Evolutionary conservation across 1,140 invertebrate genomes (phyloP).

Genomic region (Physella acuta): DNA sequence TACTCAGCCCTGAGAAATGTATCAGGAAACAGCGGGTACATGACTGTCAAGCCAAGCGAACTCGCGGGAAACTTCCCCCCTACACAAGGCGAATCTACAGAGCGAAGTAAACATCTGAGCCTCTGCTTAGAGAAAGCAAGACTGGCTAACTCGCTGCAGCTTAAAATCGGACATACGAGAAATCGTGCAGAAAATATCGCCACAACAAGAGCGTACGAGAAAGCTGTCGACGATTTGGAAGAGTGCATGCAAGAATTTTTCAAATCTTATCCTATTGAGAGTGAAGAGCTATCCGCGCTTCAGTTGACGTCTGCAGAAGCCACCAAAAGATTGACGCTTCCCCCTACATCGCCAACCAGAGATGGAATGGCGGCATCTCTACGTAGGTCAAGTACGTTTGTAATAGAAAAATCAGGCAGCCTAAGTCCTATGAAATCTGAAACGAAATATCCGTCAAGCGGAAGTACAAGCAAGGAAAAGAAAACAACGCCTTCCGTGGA

Average conservation of each 20-base stretch:
- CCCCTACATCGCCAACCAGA: not conserved
- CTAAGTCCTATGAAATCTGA: not conserved
- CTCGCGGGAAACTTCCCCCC: too few species aligned
- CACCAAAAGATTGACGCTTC: too few species aligned
- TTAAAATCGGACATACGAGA: not conserved
- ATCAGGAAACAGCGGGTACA: constrained; percentile 15
- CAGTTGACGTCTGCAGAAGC: too few species aligned
- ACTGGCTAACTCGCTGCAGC: constrained; percentile 1
- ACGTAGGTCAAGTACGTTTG: constrained; percentile 1
- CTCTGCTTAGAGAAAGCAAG: constrained; percentile 11
- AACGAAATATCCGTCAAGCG: not conserved
- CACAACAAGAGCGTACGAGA: constrained; percentile 2
- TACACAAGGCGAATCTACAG: not conserved
- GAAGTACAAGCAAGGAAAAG: not conserved
- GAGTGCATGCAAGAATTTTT: not conserved
- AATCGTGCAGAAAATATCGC: not conserved
- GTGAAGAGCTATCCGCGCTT: too few species aligned
- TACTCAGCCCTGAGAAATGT: constrained; percentile 2
- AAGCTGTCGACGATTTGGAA: constrained; percentile 6
- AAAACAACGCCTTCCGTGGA: not conserved
- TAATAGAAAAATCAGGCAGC: not conserved
- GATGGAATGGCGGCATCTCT: not conserved
- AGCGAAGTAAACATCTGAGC: not conserved
- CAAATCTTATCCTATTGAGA: not conserved
- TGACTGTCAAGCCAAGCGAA: too few species aligned